phyloP scores from a whole-genome alignment of 1,140 invertebrate genomes.

The Musca vetustissima region DNA sequence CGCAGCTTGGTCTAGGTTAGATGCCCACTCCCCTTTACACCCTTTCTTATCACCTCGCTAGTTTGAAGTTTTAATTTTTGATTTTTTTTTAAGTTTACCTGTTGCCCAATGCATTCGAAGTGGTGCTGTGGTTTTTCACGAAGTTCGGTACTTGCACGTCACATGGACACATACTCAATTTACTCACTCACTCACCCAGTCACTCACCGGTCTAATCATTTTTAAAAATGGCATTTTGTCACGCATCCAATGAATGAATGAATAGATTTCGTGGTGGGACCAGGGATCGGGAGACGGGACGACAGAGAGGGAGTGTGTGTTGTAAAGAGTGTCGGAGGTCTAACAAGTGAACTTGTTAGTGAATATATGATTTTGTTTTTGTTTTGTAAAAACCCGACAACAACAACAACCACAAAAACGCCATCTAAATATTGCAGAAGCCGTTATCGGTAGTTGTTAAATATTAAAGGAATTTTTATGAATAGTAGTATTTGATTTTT shows the following conservation, averaged over 20 bases:
- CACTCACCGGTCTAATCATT: conserved; percentile 47
- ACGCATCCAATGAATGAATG: conserved; percentile 35
- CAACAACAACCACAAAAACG: not conserved
- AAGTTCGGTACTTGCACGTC: not conserved
- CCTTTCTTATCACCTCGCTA: no score
- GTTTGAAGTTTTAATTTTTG: conserved; percentile 4
- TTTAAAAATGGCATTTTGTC: conserved; percentile 54
- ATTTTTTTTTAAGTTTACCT: conserved; percentile 13
- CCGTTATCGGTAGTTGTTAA: conserved; percentile 17
- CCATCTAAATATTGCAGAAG: not conserved
- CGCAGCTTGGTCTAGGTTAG: not conserved
- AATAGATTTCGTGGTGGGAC: no score
- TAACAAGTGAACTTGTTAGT: conserved; percentile 9
- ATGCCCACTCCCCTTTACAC: no score
- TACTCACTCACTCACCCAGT: conserved; percentile 29
- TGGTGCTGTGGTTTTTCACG: no score
- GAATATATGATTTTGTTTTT: no score
- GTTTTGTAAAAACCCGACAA: not conserved
- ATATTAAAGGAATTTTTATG: conserved; percentile 20
- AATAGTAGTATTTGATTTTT: conserved; percentile 5
- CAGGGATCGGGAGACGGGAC: no score
- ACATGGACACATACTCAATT: conserved; percentile 6
- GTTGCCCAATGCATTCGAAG: not conserved
- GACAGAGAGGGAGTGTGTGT: not conserved
- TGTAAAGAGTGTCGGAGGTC: not conserved